Conservation (phyloP, 2,797 vertebrate species). For the Malacoctenus gilli region DNA sequence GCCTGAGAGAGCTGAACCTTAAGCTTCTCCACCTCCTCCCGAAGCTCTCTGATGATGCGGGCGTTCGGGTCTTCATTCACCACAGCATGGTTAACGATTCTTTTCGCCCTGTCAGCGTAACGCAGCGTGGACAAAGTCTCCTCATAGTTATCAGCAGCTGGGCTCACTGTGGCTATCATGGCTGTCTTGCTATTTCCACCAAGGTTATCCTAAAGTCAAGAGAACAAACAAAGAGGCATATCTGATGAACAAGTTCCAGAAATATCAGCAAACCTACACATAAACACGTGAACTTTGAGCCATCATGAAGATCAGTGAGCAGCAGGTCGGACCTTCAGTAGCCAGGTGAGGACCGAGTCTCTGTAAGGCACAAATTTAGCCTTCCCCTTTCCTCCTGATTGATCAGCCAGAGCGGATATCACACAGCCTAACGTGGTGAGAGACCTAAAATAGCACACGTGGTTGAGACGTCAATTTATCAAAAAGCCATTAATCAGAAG, state of each 20-base stretch:
- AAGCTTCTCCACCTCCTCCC: constrained; percentile 97
- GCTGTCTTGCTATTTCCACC: constrained; percentile 98
- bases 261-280: no score
- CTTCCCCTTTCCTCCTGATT: constrained; percentile 94
- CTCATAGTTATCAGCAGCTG: constrained; percentile 97
- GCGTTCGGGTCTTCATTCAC: constrained; percentile 99
- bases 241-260: not conserved
- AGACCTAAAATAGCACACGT: constrained; percentile 80
- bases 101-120: constrained; percentile 96
- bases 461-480: not conserved
- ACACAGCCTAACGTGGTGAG: constrained; percentile 96
- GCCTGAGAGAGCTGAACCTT: constrained; percentile 95
- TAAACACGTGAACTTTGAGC: not conserved
- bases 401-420: constrained; percentile 96
- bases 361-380: constrained; percentile 98
- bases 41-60: constrained; percentile 93
- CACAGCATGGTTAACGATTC: constrained; percentile 95
- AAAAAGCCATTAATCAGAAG: not conserved
- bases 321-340: constrained; percentile 89
- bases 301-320: constrained; percentile 1
- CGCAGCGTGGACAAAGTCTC: constrained; percentile 96
- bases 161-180: constrained; percentile 98
- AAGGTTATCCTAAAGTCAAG: constrained; percentile 88
- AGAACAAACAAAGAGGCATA: not conserved
- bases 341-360: constrained; percentile 98